A percentile compares a stretch with the other conserved stretches of the same genome.
These are phyloP conservation scores for Heliconius hortense DNA, from an alignment of 2,888 invertebrate species.

Conservation along the genomic window DNA sequence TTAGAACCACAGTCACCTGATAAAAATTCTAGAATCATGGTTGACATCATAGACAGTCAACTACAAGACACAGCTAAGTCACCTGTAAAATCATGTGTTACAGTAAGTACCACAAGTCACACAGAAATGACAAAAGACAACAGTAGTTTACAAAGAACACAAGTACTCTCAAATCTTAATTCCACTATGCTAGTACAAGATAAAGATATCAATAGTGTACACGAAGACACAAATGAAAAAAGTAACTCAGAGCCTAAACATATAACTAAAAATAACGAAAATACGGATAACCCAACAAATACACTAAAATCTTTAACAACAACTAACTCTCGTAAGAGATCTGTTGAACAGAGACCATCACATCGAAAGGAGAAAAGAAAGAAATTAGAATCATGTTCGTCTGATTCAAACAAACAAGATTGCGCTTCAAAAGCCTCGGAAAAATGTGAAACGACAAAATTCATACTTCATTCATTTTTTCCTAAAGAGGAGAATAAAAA, in stretches of 20 bases:
- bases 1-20: conserved; percentile 31
- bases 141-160: not conserved
- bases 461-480: conserved; percentile 56
- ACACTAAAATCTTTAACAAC: conserved; percentile 48
- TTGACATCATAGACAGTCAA: conserved; percentile 33
- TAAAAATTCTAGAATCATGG: conserved; percentile 32
- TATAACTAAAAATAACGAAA: conserved; percentile 47
- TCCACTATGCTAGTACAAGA: conserved; percentile 40
- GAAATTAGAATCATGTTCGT: conserved; percentile 58
- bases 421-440: conserved; percentile 53
- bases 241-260: conserved; percentile 46
- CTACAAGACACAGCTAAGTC: conserved; percentile 39
- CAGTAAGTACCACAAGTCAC: conserved; percentile 28
- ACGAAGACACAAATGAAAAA: conserved; percentile 41
- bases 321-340: conserved; percentile 65
- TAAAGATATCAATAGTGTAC: conserved; percentile 41
- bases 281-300: conserved; percentile 45
- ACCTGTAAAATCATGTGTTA: conserved; percentile 36
- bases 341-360: conserved; percentile 67
- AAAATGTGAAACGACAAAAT: conserved; percentile 56
- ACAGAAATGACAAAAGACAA: conserved; percentile 7
- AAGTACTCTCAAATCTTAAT: conserved; percentile 20
- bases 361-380: conserved; percentile 78
- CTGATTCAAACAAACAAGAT: conserved; percentile 51
- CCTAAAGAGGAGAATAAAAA: conserved; percentile 51